Evolutionary conservation across 1,140 invertebrate genomes (phyloP).

Genomic region (Probaryconus sp.): DNA sequence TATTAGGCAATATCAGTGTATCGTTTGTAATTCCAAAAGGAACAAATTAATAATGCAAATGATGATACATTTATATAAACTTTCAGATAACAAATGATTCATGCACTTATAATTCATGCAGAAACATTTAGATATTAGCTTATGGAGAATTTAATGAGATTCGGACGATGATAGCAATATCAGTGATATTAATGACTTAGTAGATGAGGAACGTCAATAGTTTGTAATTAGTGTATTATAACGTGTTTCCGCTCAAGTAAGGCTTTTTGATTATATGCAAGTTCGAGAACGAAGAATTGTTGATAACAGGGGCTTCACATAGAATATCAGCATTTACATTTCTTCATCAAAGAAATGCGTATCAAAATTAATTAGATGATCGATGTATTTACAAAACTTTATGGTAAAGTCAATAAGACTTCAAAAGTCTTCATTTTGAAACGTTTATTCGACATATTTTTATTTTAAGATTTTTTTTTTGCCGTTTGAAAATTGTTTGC

Average conservation of each 20-base stretch:
- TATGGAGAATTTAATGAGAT: constrained; percentile 27
- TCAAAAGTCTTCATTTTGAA: no score
- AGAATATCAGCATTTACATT: no score
- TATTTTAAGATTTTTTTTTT: neutral
- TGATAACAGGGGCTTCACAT: no score
- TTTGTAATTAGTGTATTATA: constrained; percentile 1
- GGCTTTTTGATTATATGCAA: no score
- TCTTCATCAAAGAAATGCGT: no score
- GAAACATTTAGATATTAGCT: constrained; percentile 31
- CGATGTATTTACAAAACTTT: no score
- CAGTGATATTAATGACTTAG: constrained; percentile 4
- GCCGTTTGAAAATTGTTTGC: constrained; percentile 15
- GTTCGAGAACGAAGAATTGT: no score
- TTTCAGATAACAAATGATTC: constrained; percentile 26
- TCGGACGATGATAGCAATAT: constrained; percentile 16
- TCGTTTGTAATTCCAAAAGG: constrained; percentile 5
- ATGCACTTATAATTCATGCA: constrained; percentile 26
- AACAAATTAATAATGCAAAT: constrained; percentile 32
- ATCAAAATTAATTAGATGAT: no score
- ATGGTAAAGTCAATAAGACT: no score
- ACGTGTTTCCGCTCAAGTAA: no score
- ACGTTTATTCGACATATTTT: no score
- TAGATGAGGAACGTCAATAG: constrained; percentile 11
- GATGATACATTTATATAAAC: constrained; percentile 17
- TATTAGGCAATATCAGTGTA: constrained; percentile 7